Conservation (phyloP, 2,113 vertebrate species). For the Myiozetetes cayanensis region DNA sequence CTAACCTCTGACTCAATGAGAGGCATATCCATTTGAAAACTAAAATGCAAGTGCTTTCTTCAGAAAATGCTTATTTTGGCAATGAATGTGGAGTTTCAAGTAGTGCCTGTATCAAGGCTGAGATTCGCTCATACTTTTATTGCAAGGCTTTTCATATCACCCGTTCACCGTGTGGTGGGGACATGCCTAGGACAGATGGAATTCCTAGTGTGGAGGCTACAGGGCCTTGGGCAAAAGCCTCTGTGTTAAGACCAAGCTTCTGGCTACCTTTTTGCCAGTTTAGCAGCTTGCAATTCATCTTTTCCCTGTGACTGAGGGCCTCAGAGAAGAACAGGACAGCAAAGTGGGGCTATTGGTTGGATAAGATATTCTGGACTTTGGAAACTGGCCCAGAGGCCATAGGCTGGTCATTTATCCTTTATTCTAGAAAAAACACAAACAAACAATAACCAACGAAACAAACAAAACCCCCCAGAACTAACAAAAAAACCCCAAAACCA, state of each 20-base stretch:
- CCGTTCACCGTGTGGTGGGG: background rate
- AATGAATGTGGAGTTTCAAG: background rate
- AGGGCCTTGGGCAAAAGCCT: background rate
- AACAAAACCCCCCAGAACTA: background rate
- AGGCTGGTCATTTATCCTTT: background rate
- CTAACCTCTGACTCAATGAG: background rate
- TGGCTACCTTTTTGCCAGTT: background rate
- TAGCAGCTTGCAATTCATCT: background rate
- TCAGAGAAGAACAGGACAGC: background rate
- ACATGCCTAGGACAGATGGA: background rate
- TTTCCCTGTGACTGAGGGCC: background rate
- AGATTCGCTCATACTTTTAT: background rate
- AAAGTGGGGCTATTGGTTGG: background rate
- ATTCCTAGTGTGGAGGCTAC: background rate
- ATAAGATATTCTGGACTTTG: background rate
- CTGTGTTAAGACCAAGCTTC: background rate
- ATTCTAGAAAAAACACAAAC: background rate
- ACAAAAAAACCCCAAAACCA: background rate
- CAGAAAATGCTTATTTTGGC: background rate
- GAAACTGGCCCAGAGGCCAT: background rate
- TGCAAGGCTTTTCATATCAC: background rate
- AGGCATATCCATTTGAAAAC: background rate
- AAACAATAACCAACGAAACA: background rate
- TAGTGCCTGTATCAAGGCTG: background rate
- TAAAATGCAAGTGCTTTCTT: background rate